Evolutionary conservation across 2,113 vertebrate genomes (phyloP), one percentile per base, ranked within the genome.

Genomic region (Myocastor coypus): DNA sequence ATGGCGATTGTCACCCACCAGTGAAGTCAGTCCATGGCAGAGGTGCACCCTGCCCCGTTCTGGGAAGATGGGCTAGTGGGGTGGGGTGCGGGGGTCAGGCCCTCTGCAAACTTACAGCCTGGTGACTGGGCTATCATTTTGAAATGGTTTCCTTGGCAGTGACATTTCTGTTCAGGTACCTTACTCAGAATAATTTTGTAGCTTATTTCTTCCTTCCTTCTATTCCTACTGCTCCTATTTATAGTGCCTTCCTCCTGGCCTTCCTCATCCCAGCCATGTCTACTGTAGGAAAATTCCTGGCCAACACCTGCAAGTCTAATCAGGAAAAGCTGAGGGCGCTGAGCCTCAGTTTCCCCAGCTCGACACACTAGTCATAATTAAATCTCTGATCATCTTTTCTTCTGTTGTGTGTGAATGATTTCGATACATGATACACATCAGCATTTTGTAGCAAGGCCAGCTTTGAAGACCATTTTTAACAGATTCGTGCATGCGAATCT

Each of bases 401-500:
- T 81, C 37, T 71, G 34, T 75, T 61, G 46, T 63, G 34, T 73
- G 55, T 16, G 88, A 11, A 50, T 85, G 57, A 71, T 90, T 71
- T 93, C 42, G n/a, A 26, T 92, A n/a, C 3, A 11, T 50, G 40
- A 68, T 11, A 3, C 13, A 86, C 7, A 71, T n/a, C 13, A 71
- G 12, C 55, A 64, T 73, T 94, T 83, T 11, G 5, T 46, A 91
- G 83, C 50, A 57, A 95, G 68, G 34, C 30, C 77, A 34, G 50
- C 87, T 96, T 93, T 89, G 5, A 3, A 92, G 83, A 83, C 89
- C 61, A 75, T 96, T 69, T 87, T 75, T 42, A 83, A 88, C 37
- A 75, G 17, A 71, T 82, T 82, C 92, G n/a, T 64, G 30, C 13
- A 7, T 52, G n/a, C 82, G 73, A 86, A 64, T 88, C 78, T 55